phyloP scores from a whole-genome alignment of 2,888 invertebrate genomes.

The Heliconius erato region DNA sequence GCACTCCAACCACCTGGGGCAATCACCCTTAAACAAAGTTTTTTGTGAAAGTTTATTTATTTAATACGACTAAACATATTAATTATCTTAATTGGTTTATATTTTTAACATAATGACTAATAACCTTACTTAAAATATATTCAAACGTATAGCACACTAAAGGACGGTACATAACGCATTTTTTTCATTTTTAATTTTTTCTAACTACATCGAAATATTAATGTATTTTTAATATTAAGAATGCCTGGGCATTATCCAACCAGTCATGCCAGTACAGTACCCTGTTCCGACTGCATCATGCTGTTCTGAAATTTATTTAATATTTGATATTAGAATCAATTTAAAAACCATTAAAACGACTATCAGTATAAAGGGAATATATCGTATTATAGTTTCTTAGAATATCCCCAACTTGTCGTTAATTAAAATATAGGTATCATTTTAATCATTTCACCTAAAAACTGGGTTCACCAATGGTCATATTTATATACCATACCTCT shows the following conservation, averaged over 20 bases:
- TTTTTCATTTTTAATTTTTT: no score
- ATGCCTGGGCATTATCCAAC: no score
- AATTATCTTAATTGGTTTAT: not conserved
- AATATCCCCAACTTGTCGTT: no score
- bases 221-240: no score
- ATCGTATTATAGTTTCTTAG: no score
- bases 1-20: conserved; percentile 54
- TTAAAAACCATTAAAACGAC: not conserved
- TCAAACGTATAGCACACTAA: not conserved
- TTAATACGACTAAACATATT: not conserved
- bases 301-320: not conserved
- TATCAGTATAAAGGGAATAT: not conserved
- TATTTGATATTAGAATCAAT: not conserved
- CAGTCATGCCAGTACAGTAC: no score
- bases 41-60: not conserved
- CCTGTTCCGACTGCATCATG: no score
- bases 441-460: not conserved
- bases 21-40: conserved; percentile 41
- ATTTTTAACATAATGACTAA: not conserved
- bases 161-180: no score
- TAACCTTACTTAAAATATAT: not conserved
- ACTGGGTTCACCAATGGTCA: not conserved
- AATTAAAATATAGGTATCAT: not conserved
- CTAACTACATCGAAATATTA: no score
- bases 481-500: not conserved